A percentile compares a stretch with the other conserved stretches of the same genome.
These are phyloP conservation scores for Dasyornis broadbenti DNA, from an alignment of 2,113 vertebrate species.

Conservation along the genomic window DNA sequence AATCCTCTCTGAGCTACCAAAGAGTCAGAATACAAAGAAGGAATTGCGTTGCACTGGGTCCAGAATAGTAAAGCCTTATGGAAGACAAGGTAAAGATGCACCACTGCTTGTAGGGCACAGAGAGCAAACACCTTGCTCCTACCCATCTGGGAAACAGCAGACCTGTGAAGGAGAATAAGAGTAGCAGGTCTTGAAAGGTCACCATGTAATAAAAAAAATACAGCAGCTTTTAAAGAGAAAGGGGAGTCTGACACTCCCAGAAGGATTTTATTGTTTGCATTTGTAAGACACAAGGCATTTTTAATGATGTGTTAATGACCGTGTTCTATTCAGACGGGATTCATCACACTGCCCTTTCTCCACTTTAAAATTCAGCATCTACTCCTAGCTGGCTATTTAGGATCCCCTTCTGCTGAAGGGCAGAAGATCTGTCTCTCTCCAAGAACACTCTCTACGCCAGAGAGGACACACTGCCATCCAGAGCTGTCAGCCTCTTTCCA, in stretches of 20 bases:
- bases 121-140: background rate
- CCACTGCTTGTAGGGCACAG: background rate
- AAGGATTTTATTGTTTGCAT: slow-evolving; percentile 43
- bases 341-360: slow-evolving; percentile 3
- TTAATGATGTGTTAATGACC: slow-evolving; percentile 51
- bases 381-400: background rate
- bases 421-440: background rate
- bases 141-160: background rate
- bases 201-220: background rate
- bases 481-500: background rate
- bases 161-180: background rate
- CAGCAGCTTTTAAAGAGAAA: slow-evolving; percentile 32
- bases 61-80: background rate
- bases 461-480: background rate
- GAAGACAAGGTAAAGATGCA: background rate
- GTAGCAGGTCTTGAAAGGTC: background rate
- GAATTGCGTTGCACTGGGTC: background rate
- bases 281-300: background rate
- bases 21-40: background rate
- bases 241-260: background rate
- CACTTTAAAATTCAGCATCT: background rate
- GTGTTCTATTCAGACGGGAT: slow-evolving; percentile 17
- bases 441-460: background rate
- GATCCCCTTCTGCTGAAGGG: background rate
- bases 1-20: background rate